Percentiles rank a stretch among this genome's conserved stretches.
These are phyloP conservation scores for Cataglyphis albicans DNA, from an alignment of 2,888 invertebrate species.

Conservation along the genomic window DNA sequence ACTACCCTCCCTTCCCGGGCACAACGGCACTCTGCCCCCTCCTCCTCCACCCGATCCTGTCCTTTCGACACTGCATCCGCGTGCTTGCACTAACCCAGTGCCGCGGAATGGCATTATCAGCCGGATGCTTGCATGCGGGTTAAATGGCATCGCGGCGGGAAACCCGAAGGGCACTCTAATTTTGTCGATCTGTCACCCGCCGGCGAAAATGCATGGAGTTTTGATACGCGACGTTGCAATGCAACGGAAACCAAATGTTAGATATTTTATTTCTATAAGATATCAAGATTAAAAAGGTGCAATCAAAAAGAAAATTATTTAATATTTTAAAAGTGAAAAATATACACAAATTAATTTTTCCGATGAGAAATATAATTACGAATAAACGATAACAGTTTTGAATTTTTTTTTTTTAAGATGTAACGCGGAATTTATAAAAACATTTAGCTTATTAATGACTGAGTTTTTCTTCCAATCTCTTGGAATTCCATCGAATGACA, in stretches of 20 bases:
- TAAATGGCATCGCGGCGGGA: conserved; percentile 57
- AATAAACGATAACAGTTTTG: background rate
- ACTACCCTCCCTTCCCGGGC: conserved; percentile 58
- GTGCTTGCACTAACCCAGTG: conserved; percentile 80
- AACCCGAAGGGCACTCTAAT: conserved; percentile 59
- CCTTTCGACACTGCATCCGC: conserved; percentile 74
- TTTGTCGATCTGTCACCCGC: conserved; percentile 48
- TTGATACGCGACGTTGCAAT: background rate
- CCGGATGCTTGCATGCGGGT: conserved; percentile 71
- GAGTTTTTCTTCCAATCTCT: conserved; percentile 1
- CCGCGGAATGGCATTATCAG: conserved; percentile 76
- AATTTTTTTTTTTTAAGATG: background rate
- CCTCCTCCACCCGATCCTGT: conserved; percentile 50
- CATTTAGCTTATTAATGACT: background rate
- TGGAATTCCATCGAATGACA: conserved; percentile 54
- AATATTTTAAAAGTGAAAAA: background rate
- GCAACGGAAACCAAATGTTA: background rate
- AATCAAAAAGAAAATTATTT: background rate
- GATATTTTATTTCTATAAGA: background rate
- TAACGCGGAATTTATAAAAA: background rate
- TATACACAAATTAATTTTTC: background rate
- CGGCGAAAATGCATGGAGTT: conserved; percentile 23
- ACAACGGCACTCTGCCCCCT: conserved; percentile 45
- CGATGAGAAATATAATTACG: background rate
- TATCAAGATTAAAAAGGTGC: background rate